A percentile compares a stretch with the other conserved stretches of the same genome.
Evolutionary conservation across 37 sponge, comb jelly and placozoan genomes (phyloP).

Genomic region (Aphrocallistes beatrix): DNA sequence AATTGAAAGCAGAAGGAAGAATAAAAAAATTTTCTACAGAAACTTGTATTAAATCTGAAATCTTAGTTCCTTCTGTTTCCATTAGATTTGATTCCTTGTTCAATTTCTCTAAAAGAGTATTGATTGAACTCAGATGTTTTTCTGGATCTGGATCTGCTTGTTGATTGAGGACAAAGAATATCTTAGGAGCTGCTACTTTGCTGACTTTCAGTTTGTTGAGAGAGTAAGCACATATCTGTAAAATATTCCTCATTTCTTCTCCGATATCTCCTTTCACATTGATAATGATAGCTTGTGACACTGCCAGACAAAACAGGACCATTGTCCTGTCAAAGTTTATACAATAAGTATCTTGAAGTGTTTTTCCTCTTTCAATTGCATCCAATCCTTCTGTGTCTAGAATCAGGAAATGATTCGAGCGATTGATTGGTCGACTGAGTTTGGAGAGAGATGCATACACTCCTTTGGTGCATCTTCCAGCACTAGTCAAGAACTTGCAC

Average conservation of each 20-base stretch:
- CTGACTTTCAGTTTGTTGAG: neutral
- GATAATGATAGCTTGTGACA: neutral
- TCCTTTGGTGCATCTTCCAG: constrained; percentile 8
- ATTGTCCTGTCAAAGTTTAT: neutral
- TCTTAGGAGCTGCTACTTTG: neutral
- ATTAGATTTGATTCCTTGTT: neutral
- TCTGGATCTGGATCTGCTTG: constrained; percentile 13
- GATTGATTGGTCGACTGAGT: neutral
- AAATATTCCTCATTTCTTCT: neutral
- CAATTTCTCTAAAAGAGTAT: neutral
- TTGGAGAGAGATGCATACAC: neutral
- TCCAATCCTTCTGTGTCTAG: neutral
- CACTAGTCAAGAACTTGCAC: neutral
- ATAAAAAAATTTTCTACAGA: neutral
- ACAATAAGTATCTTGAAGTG: neutral
- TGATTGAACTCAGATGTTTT: neutral
- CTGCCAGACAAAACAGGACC: neutral
- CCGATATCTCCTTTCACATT: constrained; percentile 4
- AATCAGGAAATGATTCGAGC: neutral
- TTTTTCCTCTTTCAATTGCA: constrained; percentile 5
- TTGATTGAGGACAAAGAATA: constrained; percentile 9
- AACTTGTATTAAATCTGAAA: neutral
- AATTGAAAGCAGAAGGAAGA: constrained; percentile 13
- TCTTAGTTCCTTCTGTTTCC: neutral
- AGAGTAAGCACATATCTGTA: neutral